Conservation (phyloP, 2,797 vertebrate genomes). For the Enteromius fasciolatus region DNA sequence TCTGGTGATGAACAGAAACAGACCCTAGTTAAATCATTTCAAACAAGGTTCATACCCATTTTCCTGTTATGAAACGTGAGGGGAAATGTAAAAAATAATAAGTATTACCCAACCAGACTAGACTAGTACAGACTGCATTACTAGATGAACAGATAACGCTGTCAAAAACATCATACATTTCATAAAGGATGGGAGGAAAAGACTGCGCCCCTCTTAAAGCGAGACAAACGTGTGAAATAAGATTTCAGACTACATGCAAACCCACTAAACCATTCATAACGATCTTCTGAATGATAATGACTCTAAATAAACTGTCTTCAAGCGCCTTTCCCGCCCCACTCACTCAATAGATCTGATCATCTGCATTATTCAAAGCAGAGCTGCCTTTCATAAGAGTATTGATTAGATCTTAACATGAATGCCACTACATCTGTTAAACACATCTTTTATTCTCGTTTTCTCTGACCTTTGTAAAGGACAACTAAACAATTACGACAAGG, state of each 20-base stretch:
- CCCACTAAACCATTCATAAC: not conserved
- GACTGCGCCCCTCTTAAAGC: not conserved
- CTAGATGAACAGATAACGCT: no score
- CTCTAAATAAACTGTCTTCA: conserved; percentile 13
- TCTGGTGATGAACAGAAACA: not conserved
- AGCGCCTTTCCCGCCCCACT: not conserved
- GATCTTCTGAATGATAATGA: conserved; percentile 3
- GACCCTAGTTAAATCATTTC: not conserved
- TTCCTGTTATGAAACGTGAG: not conserved
- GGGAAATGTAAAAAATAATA: not conserved
- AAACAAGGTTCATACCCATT: not conserved
- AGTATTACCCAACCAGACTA: no score
- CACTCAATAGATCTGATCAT: conserved; percentile 38
- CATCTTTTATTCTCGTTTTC: conserved; percentile 28
- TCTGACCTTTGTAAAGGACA: conserved; percentile 15
- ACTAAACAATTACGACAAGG: conserved; percentile 19
- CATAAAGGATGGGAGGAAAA: no score
- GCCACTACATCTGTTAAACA: conserved; percentile 32
- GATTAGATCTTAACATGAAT: conserved; percentile 35
- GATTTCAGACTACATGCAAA: not conserved
- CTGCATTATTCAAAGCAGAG: conserved; percentile 46
- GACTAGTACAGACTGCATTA: no score
- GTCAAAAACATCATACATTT: no score
- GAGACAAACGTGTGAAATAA: not conserved
- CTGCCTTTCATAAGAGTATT: conserved; percentile 39